Evolutionary conservation across 2,797 vertebrate genomes (phyloP).

Genomic region (Argyrosomus regius): DNA sequence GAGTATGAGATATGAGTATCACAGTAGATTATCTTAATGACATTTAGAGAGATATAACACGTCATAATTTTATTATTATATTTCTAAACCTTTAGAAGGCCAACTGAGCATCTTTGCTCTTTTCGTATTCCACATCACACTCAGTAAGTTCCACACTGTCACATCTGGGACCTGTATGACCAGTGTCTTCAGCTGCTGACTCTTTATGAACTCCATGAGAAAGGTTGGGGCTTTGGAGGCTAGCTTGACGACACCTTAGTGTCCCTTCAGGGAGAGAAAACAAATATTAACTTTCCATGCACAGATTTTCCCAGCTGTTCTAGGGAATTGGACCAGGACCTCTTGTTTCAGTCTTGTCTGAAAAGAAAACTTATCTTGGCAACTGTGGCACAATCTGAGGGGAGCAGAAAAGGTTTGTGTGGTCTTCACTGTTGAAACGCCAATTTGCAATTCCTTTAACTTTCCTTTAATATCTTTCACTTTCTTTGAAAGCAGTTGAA

Average conservation of each 20-base stretch:
- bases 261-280: slow-evolving; percentile 26
- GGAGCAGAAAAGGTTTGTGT: neutral
- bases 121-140: slow-evolving; percentile 5
- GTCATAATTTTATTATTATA: slow-evolving; percentile 5
- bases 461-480: neutral
- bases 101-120: neutral
- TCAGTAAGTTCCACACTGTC: slow-evolving; percentile 1
- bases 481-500: neutral
- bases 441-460: neutral
- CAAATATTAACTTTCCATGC: slow-evolving; percentile 51
- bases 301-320: slow-evolving; percentile 54
- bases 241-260: slow-evolving; percentile 29
- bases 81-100: slow-evolving; percentile 21
- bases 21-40: slow-evolving; percentile 2
- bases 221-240: slow-evolving; percentile 19
- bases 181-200: slow-evolving; percentile 4
- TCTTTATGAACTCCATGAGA: slow-evolving; percentile 34
- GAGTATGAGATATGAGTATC: neutral
- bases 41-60: neutral
- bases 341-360: slow-evolving; percentile 1
- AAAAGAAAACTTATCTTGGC: slow-evolving; percentile 21
- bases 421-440: neutral
- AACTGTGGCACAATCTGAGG: neutral
- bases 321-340: slow-evolving; percentile 8
- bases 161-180: slow-evolving; percentile 27